Base-by-base conservation (phyloP, 2,888 invertebrate species). In the Taenaris catops region DNA sequence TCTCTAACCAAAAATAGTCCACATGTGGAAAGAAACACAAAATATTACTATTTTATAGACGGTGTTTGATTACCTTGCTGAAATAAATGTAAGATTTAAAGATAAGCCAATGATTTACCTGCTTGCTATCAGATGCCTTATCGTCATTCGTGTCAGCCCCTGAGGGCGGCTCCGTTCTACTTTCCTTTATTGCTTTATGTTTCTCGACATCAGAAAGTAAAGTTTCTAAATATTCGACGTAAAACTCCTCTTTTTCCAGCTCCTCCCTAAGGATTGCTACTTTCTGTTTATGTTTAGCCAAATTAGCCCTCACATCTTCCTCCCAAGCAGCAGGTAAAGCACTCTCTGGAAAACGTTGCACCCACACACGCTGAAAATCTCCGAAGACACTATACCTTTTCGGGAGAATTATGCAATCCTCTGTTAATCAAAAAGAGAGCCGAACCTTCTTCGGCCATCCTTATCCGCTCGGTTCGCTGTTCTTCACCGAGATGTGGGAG, bases 241-340 rank as follows among this genome's bases (percentile, higher is more conserved):
- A 96, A 62, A 95, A 93, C 64, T 95, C 94, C 75, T 96, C 96
- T 71, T 96, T 95, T 66, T 95, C 95, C 48, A 96, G 87, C 76
- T 96, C 96, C 69, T 95, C 94, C 68, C 92, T 91, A 36, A 96
- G 88, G 57, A 93, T 90, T 49, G 90, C 88, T 48, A 96, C 95
- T 89, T 94, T 94, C 74, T 94, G 92, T 88, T 94, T 94, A 89
- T 96, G 96, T 80, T 95, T 94, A 63, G 93, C 91, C 59, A 96
- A 90, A 88, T 96, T 96, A 54, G 94, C 94, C 67, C 95, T 91
- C 66, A 96, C 95, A 89, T 96, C 95, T 86, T 95, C 95, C 78
- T 96, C 96, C 96, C 95, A 96, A 71, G 95, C 95, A 70, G 94
- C 94, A 72, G 96, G 96, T 59, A 96, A 88, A 55, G 94, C 93